Conservation (phyloP, 2,888 invertebrate genomes). For the Pollenia angustigena region DNA sequence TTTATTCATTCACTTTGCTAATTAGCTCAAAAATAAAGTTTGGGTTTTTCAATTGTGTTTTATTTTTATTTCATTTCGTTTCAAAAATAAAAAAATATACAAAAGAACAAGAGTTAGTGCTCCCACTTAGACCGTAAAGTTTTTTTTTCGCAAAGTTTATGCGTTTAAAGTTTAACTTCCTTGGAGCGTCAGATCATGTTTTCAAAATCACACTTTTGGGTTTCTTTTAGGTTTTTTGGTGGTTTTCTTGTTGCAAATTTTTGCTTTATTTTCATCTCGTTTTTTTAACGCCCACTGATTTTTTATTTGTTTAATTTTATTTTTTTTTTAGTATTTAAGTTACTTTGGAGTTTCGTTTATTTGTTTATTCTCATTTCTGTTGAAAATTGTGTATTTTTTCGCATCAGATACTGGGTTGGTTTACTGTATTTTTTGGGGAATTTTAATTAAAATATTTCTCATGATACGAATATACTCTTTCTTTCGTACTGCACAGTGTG, state of each 20-base stretch:
- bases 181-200: constrained; percentile 27
- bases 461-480: constrained; percentile 66
- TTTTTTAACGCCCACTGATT: constrained; percentile 74
- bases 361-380: constrained; percentile 64
- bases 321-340: constrained; percentile 44
- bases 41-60: constrained; percentile 7
- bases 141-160: constrained; percentile 21
- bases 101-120: constrained; percentile 37
- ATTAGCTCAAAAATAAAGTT: constrained; percentile 52
- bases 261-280: not conserved
- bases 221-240: constrained; percentile 36
- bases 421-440: constrained; percentile 73
- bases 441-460: constrained; percentile 78
- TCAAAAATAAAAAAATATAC: constrained; percentile 17
- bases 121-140: constrained; percentile 61
- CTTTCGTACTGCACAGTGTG: constrained; percentile 41
- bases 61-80: constrained; percentile 28
- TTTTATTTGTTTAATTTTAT: constrained; percentile 46
- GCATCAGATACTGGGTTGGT: constrained; percentile 68
- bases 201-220: constrained; percentile 57
- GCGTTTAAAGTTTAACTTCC: constrained; percentile 51
- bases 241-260: constrained; percentile 37
- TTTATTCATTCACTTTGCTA: constrained; percentile 56
- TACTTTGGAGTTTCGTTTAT: constrained; percentile 54
- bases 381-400: constrained; percentile 61